phyloP scores from a whole-genome alignment of 2,113 vertebrate genomes.

The Sminthopsis crassicaudata region DNA sequence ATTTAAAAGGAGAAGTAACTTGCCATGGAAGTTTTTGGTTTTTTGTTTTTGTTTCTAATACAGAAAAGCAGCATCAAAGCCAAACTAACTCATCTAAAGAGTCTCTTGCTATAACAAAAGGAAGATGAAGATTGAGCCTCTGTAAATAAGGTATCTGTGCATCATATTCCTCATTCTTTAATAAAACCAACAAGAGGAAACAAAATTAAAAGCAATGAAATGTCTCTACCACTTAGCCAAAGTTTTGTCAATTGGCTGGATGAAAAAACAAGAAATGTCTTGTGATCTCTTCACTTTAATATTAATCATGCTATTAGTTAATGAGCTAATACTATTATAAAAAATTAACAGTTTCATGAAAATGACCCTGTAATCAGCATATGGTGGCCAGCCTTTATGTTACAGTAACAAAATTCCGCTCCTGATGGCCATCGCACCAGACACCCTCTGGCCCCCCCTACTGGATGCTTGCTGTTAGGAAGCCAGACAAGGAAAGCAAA shows the following conservation, averaged over 20 bases:
- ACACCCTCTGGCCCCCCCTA: too few species aligned
- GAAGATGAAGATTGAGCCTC: background rate
- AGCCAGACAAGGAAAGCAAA: background rate
- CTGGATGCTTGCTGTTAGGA: background rate
- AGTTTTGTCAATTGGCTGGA: background rate
- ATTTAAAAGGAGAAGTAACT: constrained; percentile 29
- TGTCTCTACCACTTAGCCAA: background rate
- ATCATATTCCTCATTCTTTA: background rate
- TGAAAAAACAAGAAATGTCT: background rate
- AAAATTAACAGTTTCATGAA: background rate
- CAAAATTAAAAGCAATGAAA: constrained; percentile 3
- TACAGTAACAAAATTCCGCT: constrained; percentile 3
- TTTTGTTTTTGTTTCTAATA: background rate
- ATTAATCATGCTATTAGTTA: background rate
- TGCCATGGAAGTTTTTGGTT: background rate
- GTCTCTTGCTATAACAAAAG: background rate
- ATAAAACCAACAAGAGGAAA: background rate
- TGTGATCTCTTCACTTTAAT: background rate
- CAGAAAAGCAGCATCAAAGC: constrained; percentile 16
- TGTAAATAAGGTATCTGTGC: background rate
- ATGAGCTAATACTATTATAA: background rate
- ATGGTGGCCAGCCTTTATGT: background rate
- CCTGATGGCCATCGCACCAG: background rate
- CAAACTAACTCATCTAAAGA: constrained; percentile 26
- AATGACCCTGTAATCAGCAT: constrained; percentile 40